These are phyloP conservation scores for Gymnoscelis rufifasciata DNA, from an alignment of 2,888 invertebrate species.

Conservation along the genomic window DNA sequence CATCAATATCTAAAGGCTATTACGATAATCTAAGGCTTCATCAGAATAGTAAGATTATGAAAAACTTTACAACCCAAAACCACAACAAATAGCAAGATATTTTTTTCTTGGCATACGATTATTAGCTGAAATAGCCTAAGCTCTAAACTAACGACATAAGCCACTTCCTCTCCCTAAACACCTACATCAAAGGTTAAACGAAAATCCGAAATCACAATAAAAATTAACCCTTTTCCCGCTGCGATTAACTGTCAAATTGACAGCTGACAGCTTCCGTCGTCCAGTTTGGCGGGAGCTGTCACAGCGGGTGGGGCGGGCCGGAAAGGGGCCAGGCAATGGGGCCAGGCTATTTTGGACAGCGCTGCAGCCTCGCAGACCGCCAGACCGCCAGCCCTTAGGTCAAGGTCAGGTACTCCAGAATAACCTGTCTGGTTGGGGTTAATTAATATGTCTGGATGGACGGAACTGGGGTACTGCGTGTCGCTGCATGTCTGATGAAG, in stretches of 20 bases:
- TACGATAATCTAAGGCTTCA: too few species aligned
- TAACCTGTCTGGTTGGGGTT: constrained; percentile 26
- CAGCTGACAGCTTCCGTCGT: constrained; percentile 44
- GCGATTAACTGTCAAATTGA: constrained; percentile 51
- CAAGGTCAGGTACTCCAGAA: constrained; percentile 46
- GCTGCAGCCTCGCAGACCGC: constrained; percentile 40
- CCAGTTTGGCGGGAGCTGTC: constrained; percentile 27
- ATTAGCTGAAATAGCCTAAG: too few species aligned
- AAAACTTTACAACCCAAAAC: too few species aligned
- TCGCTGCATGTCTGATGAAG: constrained; percentile 13
- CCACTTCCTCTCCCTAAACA: too few species aligned
- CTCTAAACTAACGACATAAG: too few species aligned
- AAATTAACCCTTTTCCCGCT: constrained; percentile 37
- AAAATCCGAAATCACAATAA: constrained; percentile 1
- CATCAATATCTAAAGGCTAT: too few species aligned
- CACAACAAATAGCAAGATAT: too few species aligned
- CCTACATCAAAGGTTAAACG: neutral
- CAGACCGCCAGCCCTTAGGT: constrained; percentile 42
- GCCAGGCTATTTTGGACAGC: constrained; percentile 35
- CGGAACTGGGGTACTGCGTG: constrained; percentile 10
- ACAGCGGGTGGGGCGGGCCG: constrained; percentile 9
- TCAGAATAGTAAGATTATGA: too few species aligned
- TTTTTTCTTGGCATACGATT: too few species aligned
- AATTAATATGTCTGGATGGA: constrained; percentile 20
- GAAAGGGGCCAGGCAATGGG: constrained; percentile 34